Conservation (phyloP, 2,888 invertebrate genomes). For the Eugnorisma glareosa region DNA sequence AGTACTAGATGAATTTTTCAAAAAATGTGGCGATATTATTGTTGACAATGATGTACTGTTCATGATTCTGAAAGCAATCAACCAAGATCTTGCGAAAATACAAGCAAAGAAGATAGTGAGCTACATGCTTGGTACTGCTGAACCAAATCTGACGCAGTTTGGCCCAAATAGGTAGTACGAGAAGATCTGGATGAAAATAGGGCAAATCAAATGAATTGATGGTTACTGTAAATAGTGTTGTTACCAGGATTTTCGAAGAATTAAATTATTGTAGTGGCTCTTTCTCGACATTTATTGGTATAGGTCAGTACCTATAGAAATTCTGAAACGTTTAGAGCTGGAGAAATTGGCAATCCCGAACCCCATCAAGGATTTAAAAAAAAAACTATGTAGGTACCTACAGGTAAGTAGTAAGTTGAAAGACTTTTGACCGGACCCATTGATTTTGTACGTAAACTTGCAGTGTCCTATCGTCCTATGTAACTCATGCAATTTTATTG, state of each 20-base stretch:
- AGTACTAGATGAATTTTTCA: conserved; percentile 23
- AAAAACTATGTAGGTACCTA: neutral
- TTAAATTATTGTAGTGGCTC: neutral
- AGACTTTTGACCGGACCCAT: neutral
- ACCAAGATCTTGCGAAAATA: conserved; percentile 30
- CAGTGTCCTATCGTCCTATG: neutral
- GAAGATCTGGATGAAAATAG: neutral
- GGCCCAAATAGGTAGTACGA: neutral
- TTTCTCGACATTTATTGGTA: neutral
- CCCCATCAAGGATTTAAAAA: neutral
- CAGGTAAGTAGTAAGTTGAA: neutral
- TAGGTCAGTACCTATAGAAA: neutral
- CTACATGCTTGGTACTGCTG: conserved; percentile 11
- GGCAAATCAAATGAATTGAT: neutral
- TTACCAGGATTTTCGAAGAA: neutral
- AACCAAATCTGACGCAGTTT: conserved; percentile 14
- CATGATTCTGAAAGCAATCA: conserved; percentile 20
- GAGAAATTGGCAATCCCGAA: neutral
- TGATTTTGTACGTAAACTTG: neutral
- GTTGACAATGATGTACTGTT: conserved; percentile 28
- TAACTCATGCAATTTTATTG: neutral
- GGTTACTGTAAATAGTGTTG: neutral
- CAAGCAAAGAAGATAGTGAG: conserved; percentile 24
- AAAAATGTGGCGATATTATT: conserved; percentile 11
- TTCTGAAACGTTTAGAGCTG: neutral